Base-by-base conservation (phyloP, 2,888 invertebrate species). In the Meteorus cinctellus region DNA sequence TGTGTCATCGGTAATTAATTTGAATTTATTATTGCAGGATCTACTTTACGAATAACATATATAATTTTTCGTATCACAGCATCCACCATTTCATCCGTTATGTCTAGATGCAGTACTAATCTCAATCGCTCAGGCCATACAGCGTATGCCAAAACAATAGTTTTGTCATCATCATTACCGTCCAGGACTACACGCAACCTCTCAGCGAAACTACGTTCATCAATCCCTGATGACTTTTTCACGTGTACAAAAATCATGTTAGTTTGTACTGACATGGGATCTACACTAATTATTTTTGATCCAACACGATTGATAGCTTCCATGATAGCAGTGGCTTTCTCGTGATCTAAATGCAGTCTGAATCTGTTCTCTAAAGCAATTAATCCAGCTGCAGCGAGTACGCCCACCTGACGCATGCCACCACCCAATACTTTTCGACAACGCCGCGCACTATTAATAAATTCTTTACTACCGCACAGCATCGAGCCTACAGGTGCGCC, bases 351-450 rank as follows among this genome's bases (percentile, higher is more conserved):
- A 3, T 88, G 89, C 41, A 98, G 91, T 60, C 93, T 90, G 0
- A 95, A 94, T 6, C 94, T 92, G 83, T 95, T 93, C 78, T 95
- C 94, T n/a, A 99, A 88, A 0, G 96, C 96, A 34, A 96, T 94
- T 4, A 96, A 85, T 0, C 97, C 97, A 0, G 97, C 96, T 0
- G 98, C 98, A 0, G 98, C 98, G 71, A 99, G 86, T 66, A 98
- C 92, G 5, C 99, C 99, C 59, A 92, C 93, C 90, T 99, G 98
- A 74, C 98, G 92, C 97, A 97, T 96, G 1, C 96, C 98, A 41
- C 98, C 98, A 29, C 99, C 98, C 62, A 99, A 89, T 66, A 94
- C 95, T 91, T 98, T 98, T 73, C 98, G 92, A 59, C 94, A 84
- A 72, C 96, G 93, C 12, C 94, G 92, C 0, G 97, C 97, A 85